Conservation (phyloP, 2,797 vertebrate genomes). For the Stomatorhinus walkeri region DNA sequence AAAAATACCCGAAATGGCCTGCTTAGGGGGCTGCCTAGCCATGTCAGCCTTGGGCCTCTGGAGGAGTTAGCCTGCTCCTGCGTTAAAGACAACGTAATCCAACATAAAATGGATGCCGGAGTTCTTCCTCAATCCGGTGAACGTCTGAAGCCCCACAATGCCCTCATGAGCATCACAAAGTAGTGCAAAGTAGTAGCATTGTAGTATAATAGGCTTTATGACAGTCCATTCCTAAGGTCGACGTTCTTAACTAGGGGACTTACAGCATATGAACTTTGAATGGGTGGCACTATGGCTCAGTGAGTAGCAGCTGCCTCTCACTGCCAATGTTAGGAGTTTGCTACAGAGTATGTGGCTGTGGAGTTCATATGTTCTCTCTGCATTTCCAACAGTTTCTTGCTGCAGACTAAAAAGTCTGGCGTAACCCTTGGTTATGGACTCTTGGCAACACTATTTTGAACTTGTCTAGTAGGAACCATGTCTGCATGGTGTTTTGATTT, state of each 20-base stretch:
- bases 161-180: neutral
- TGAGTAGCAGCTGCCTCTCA: neutral
- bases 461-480: neutral
- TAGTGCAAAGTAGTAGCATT: neutral
- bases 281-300: neutral
- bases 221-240: neutral
- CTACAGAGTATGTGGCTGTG: neutral
- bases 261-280: neutral
- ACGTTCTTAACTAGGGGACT: neutral
- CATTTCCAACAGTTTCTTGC: neutral
- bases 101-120: neutral
- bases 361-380: neutral
- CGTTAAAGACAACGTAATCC: neutral
- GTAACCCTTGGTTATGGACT: neutral
- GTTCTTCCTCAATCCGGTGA: neutral
- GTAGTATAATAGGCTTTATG: neutral
- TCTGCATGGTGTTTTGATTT: neutral
- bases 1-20: neutral
- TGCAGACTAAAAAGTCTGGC: neutral
- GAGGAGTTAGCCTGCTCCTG: neutral
- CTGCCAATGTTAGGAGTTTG: neutral
- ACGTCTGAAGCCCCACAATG: neutral
- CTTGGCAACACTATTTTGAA: neutral
- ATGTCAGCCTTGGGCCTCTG: neutral
- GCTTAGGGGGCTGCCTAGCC: neutral